phyloP scores from a whole-genome alignment of 2,888 invertebrate genomes.

The Gastracanthus pulcherrimus region DNA sequence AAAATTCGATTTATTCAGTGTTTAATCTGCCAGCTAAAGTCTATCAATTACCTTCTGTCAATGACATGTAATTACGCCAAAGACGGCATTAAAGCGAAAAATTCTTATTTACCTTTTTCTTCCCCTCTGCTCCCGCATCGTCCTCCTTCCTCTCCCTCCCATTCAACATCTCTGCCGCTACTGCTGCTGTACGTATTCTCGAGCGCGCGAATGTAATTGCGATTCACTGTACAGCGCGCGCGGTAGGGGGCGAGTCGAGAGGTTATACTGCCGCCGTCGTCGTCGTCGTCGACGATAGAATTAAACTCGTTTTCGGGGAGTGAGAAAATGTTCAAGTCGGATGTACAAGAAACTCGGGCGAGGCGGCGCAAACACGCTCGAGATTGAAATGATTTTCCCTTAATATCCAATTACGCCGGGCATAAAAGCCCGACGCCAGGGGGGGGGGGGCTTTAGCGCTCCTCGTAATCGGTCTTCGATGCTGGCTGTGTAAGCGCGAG shows the following conservation, averaged over 20 bases:
- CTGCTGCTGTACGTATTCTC: not conserved
- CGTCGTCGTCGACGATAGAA: constrained; percentile 22
- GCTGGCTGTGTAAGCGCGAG: not conserved
- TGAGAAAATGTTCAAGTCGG: not conserved
- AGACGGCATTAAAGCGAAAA: not conserved
- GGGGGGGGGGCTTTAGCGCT: too few species aligned
- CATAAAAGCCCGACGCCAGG: not conserved
- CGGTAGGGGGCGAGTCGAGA: not conserved
- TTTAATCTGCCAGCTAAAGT: not conserved
- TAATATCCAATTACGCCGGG: constrained; percentile 45
- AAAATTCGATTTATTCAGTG: constrained; percentile 10
- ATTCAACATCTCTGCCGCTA: too few species aligned
- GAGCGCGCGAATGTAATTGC: constrained; percentile 35
- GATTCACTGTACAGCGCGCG: constrained; percentile 15
- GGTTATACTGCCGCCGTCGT: constrained; percentile 15
- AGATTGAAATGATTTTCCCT: constrained; percentile 29
- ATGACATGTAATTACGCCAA: constrained; percentile 29
- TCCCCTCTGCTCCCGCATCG: not conserved
- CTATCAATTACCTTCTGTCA: constrained; percentile 24
- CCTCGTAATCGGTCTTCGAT: constrained; percentile 4
- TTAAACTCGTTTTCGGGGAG: constrained; percentile 35
- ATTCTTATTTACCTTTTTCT: constrained; percentile 8
- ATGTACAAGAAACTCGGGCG: not conserved
- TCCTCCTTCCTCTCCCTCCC: not conserved
- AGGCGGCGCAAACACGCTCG: not conserved